phyloP scores from a whole-genome alignment of 2,113 vertebrate species.

The Chinchilla lanigera region DNA sequence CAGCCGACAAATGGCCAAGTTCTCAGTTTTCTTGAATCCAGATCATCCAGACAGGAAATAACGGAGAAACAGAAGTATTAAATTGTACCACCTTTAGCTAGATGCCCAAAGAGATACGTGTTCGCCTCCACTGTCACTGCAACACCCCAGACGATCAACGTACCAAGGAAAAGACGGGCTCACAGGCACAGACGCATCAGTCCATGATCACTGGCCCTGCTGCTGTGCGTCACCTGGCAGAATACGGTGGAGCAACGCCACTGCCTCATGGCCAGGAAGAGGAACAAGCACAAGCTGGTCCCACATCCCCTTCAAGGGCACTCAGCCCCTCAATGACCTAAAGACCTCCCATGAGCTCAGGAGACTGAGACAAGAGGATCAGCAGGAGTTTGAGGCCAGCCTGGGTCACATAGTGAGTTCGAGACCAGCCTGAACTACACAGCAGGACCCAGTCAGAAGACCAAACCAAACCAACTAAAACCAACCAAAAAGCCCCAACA shows the following conservation, averaged over 20 bases:
- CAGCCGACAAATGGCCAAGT: not conserved
- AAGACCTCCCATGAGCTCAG: not conserved
- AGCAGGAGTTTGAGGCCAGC: not conserved
- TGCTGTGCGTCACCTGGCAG: not conserved
- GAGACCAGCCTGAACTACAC: not conserved
- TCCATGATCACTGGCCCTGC: not conserved
- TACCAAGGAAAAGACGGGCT: not conserved
- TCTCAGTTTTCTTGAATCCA: not conserved
- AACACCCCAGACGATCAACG: not conserved
- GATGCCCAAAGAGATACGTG: not conserved
- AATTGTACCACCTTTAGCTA: not conserved
- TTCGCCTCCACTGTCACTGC: not conserved
- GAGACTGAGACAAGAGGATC: not conserved
- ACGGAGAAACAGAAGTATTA: not conserved
- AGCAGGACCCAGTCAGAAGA: not conserved
- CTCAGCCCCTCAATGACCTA: not conserved
- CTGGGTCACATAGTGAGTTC: not conserved
- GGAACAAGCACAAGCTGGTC: not conserved
- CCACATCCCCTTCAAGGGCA: not conserved
- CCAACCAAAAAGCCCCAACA: not conserved
- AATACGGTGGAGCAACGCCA: not conserved
- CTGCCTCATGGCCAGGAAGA: not conserved
- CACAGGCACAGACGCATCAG: not conserved
- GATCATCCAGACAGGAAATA: not conserved
- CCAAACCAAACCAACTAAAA: not conserved